Base-by-base conservation (phyloP, 2,797 vertebrate species). In the Microchirus variegatus region DNA sequence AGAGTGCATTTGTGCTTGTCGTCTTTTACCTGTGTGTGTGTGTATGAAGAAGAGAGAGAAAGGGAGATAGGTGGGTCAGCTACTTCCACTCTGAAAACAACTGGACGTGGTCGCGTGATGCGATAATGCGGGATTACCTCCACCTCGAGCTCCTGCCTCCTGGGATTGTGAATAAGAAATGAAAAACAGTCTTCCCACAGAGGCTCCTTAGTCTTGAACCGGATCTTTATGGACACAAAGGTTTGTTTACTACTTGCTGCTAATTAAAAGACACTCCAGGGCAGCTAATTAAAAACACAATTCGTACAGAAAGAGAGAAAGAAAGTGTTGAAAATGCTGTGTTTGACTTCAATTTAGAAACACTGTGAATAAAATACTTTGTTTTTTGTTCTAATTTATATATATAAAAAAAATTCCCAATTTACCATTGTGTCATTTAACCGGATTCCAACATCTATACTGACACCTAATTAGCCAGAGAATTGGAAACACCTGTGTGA, bases 181-280 rank as follows among this genome's bases (percentile, higher is more conserved):
- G 94, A 94, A 68, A 98, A 97, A 15, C 94, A 92, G 49, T 98
- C 97, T 63, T 99, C 97, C 98, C 98, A 99, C 9, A 99, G 91
- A 0, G 98, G 98, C 74, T 99, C 96, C 62, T 91, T 95, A 59
- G 95, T 98, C 90, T 97, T 99, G 79, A 95, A 96, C 7, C 96
- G 95, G 81, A 98, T 93, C 97, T 99, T 63, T 59, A 77, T 4
- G 16, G 47, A 47, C 9, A 80, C 60, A 81, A 35, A 76, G 51
- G 45, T 55, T 66, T 38, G 15, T 59, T 46, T 62, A 46, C 22
- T 22, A 5, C 31, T 6, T 37, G 17, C 38, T 40, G 38, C 13
- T 51, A 26, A 71, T 70, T 42, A 52, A 37, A 38, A 53, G 16
- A 57, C 9, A 51, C 36, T 31, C 52, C 16, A 45, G 46, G 67